Evolutionary conservation across 2,888 invertebrate species (phyloP), one percentile per base, ranked within the genome.

Genomic region (Habrosyne pyritoides): DNA sequence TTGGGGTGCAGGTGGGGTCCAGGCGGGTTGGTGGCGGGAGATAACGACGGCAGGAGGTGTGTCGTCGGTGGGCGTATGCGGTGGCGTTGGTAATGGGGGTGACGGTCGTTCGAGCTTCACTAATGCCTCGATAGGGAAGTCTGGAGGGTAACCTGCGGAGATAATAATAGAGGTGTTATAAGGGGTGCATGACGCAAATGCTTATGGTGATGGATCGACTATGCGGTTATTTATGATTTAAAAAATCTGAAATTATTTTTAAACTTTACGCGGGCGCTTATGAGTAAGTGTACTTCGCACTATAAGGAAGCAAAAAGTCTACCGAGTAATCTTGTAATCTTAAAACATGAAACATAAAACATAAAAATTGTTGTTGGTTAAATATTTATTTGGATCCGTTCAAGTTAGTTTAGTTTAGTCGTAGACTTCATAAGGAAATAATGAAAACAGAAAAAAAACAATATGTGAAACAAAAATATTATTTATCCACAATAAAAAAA

Each of bases 21-120:
- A 87, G 63, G 81, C 74, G 48, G 87, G 82, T 61, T 89, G 86
- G 67, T 86, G 88, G 52, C 92, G 81, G 47, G 89, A 88, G 64
- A 89, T 79, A 48, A 93, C 85, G 61, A 93, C 87, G 42, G 93
- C 91, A 56, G 91, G 89, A 73, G 90, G 91, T 77, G 92, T 90
- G 80, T 92, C 88, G 89, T 91, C 95, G 53, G 96, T 95, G 76
- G 96, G 96, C 70, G 96, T 96, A 69, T 95, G 95, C 12, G 96
- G 96, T 47, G 96, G 96, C 66, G 96, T 96, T 66, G 96, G 91
- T 69, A 96, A 91, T 56, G 94, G 94, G 53, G 94, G 93, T 64
- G 94, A 93, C 59, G 94, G 93, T 30, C 92, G 87, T 81, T 94
- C 94, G 56, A 94, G 88, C 78, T 94, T 94, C 65, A 94, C 94